Evolutionary conservation across 2,888 invertebrate genomes (phyloP).

Genomic region (Eilema depressum): DNA sequence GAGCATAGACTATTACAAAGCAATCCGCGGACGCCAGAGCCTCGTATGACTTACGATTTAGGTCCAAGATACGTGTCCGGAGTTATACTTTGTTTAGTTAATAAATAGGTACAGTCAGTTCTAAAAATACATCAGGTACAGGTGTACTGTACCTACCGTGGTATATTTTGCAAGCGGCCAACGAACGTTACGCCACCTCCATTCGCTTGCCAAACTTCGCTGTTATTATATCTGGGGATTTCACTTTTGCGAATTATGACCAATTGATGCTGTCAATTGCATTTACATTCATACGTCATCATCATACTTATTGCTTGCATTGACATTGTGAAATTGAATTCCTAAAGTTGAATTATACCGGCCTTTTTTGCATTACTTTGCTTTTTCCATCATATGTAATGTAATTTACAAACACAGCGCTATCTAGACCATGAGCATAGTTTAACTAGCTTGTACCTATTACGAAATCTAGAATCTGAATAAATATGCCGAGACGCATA

Average conservation of each 20-base stretch:
- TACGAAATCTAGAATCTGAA: neutral
- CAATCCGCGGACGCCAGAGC: too few species aligned
- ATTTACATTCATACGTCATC: neutral
- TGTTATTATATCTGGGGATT: slow-evolving; percentile 46
- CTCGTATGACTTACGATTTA: too few species aligned
- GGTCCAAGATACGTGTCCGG: too few species aligned
- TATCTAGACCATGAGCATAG: too few species aligned
- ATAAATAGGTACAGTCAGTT: slow-evolving; percentile 14
- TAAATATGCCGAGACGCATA: too few species aligned
- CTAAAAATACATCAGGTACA: slow-evolving; percentile 39
- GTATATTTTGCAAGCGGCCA: slow-evolving; percentile 56
- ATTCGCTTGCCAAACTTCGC: slow-evolving; percentile 57
- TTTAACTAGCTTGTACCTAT: neutral
- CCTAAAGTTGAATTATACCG: neutral
- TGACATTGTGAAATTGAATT: neutral
- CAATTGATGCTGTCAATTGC: slow-evolving; percentile 4
- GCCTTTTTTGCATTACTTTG: too few species aligned
- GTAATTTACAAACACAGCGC: too few species aligned
- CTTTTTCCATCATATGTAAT: too few species aligned
- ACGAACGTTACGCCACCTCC: slow-evolving; percentile 45
- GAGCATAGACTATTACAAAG: too few species aligned
- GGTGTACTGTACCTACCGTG: slow-evolving; percentile 40
- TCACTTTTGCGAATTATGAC: slow-evolving; percentile 48
- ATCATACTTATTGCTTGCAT: neutral
- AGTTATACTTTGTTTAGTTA: too few species aligned